These are phyloP conservation scores for Pachyuromys duprasi DNA, from an alignment of 2,797 vertebrate species.

Conservation along the genomic window DNA sequence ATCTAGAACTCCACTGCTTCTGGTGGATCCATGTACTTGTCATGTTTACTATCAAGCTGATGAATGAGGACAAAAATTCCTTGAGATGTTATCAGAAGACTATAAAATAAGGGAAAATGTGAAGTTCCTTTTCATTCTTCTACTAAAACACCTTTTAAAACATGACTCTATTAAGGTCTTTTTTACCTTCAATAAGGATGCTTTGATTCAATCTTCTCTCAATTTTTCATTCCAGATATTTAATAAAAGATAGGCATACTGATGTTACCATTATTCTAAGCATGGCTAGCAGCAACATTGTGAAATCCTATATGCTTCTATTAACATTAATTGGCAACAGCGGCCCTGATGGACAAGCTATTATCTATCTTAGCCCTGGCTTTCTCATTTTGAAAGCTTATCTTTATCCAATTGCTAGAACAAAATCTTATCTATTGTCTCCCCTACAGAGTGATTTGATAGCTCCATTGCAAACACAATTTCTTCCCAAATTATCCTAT, in stretches of 20 bases:
- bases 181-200: slow-evolving; percentile 30
- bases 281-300: slow-evolving; percentile 55
- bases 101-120: background rate
- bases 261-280: slow-evolving; percentile 72
- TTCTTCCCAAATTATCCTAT: slow-evolving; percentile 85
- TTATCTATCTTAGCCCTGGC: slow-evolving; percentile 80
- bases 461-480: slow-evolving; percentile 83
- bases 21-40: background rate
- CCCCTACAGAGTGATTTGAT: slow-evolving; percentile 82
- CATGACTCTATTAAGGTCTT: slow-evolving; percentile 61
- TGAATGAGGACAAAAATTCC: slow-evolving; percentile 33
- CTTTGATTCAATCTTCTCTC: slow-evolving; percentile 37
- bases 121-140: background rate
- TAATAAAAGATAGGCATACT: slow-evolving; percentile 40
- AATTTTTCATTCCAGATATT: slow-evolving; percentile 52
- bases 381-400: slow-evolving; percentile 83
- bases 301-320: slow-evolving; percentile 78
- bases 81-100: background rate
- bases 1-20: background rate
- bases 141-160: slow-evolving; percentile 42
- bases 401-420: slow-evolving; percentile 77
- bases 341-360: slow-evolving; percentile 78
- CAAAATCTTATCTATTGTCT: slow-evolving; percentile 80
- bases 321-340: slow-evolving; percentile 83
- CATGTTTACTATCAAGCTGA: slow-evolving; percentile 57